These are phyloP conservation scores for Pardalotus punctatus DNA, from an alignment of 2,113 vertebrate species.

Conservation along the genomic window DNA sequence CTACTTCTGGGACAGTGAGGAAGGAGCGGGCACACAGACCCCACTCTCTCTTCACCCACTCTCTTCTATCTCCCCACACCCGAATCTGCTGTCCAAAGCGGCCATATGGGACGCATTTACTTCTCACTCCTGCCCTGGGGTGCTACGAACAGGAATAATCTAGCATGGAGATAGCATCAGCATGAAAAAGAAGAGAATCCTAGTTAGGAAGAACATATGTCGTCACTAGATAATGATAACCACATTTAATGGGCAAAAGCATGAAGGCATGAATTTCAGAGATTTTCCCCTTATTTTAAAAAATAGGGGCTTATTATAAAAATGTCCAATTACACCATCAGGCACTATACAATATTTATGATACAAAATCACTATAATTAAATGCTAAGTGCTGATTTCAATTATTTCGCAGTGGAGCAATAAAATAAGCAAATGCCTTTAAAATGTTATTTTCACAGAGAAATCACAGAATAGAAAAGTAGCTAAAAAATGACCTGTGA, in stretches of 20 bases:
- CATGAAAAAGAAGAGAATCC: background rate
- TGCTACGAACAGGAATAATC: slow-evolving; percentile 12
- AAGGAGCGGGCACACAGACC: background rate
- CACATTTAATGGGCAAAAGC: slow-evolving; percentile 14
- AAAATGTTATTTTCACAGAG: background rate
- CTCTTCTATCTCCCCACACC: background rate
- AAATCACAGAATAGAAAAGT: background rate
- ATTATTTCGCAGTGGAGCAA: background rate
- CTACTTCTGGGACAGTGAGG: fast-evolving
- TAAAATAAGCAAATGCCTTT: slow-evolving; percentile 4
- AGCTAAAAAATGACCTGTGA: background rate
- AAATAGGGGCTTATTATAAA: background rate
- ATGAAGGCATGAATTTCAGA: background rate
- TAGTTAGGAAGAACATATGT: background rate
- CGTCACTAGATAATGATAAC: slow-evolving; percentile 9
- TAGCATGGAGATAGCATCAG: background rate
- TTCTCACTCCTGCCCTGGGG: background rate
- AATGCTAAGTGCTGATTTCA: background rate
- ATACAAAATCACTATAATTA: slow-evolving; percentile 20
- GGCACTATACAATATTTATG: background rate
- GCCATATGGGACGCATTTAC: background rate
- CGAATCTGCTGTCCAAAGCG: background rate
- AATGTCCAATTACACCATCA: background rate
- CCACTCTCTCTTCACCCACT: background rate
- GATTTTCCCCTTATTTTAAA: background rate